These are phyloP conservation scores for Uropetala carovei DNA, from an alignment of 2,888 invertebrate species.

Conservation along the genomic window DNA sequence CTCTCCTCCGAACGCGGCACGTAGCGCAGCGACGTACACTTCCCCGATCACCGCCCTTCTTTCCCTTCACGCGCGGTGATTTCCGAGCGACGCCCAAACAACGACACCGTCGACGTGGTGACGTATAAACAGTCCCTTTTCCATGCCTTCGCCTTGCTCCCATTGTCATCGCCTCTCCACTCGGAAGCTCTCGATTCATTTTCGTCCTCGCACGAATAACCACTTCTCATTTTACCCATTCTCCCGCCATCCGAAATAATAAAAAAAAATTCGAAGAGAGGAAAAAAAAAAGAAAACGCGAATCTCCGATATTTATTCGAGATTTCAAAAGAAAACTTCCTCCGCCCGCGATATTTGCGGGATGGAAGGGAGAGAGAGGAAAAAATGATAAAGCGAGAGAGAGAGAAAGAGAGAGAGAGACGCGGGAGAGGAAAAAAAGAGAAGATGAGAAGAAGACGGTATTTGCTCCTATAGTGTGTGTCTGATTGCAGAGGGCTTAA, in stretches of 20 bases:
- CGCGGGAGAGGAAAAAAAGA: too few species aligned
- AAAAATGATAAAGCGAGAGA: too few species aligned
- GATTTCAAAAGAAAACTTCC: constrained; percentile 15
- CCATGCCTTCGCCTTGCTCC: background rate
- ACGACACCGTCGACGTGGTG: constrained; percentile 12
- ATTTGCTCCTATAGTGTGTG: background rate
- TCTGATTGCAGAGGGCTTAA: constrained; percentile 50
- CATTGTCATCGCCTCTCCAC: constrained; percentile 16
- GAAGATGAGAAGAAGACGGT: background rate
- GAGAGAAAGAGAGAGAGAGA: too few species aligned
- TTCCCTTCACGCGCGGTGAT: background rate
- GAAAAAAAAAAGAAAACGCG: background rate
- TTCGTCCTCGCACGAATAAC: constrained; percentile 2
- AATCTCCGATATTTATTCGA: constrained; percentile 7
- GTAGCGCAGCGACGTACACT: background rate
- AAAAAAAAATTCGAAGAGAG: constrained; percentile 8
- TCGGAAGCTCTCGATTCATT: constrained; percentile 27
- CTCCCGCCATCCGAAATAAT: background rate
- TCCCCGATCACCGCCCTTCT: background rate
- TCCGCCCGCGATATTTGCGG: background rate
- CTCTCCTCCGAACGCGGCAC: background rate
- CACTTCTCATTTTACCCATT: background rate
- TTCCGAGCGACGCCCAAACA: constrained; percentile 15
- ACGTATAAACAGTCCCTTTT: constrained; percentile 7
- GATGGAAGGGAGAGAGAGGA: too few species aligned